Evolutionary conservation across 2,797 vertebrate genomes (phyloP), one percentile per base, ranked within the genome.

Genomic region (Mycteria americana): DNA sequence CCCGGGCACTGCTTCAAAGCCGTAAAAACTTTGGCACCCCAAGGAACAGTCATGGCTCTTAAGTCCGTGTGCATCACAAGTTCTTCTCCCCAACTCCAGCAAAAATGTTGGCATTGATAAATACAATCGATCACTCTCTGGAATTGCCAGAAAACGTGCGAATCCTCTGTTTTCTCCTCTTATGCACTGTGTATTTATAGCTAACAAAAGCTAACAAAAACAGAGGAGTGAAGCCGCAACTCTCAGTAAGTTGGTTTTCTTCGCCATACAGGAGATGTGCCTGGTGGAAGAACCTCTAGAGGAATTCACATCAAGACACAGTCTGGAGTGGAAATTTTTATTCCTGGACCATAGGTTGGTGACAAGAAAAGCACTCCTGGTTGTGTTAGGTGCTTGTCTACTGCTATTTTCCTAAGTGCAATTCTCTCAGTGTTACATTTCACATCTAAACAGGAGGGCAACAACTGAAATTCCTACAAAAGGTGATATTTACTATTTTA

Each of bases 301-400:
- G 74, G 98, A 98, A 98, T 98, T 98, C 95, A 98, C 98, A 81
- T 98, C 98, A 94, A 98, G 98, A 97, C 98, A 98, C 90, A 98
- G 98, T 96, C 97, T 98, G 95, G 98, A 98, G 95, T 98, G 98
- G 98, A 98, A 98, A 96, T 98, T 98, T 98, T 98, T 98, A 91
- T 98, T 98, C 97, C 97, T 98, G 92, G 98, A 98, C 97, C 98
- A 98, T 97, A 98, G 98, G 98, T 98, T 94, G 91, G 98, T 98
- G 89, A 94, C 93, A 82, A 95, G 74, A 92, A 96, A 92, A 96
- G 68, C 35, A 24, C 46, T 77, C 76, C 91, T 96, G 62, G 5
- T 93, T 76, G 75, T 95, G 85, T 77, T 69, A 6, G 28, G 46
- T 93, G 63, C 59, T 92, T 96, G 39, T 86, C 89, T 93, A 79